A percentile compares a stretch with the other conserved stretches of the same genome.
phyloP scores from a whole-genome alignment of 2,797 vertebrate species.

The Mionectes olivaceus region DNA sequence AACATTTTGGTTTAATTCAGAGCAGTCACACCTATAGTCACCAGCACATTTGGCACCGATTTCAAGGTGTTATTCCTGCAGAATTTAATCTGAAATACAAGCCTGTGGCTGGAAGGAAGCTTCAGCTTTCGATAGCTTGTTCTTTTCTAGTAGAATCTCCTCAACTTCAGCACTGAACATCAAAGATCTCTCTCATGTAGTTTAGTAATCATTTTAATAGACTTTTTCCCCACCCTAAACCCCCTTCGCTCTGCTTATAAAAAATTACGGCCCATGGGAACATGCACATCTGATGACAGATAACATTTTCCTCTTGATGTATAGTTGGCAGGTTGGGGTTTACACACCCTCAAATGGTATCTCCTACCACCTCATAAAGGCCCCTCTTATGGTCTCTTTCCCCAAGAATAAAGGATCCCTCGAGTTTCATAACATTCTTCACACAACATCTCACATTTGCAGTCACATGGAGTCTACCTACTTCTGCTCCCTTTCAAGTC shows the following conservation, averaged over 20 bases:
- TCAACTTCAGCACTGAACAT: not conserved
- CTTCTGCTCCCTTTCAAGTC: not conserved
- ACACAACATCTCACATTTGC: not conserved
- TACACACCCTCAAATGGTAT: not conserved
- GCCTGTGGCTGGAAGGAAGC: not conserved
- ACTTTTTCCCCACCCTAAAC: not conserved
- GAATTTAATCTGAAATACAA: not conserved
- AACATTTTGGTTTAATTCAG: not conserved
- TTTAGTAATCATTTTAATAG: not conserved
- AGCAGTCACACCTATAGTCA: not conserved
- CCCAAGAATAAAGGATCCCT: not conserved
- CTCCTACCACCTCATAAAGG: not conserved
- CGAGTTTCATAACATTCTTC: not conserved
- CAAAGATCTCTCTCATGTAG: not conserved
- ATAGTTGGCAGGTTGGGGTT: not conserved
- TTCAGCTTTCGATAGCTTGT: not conserved
- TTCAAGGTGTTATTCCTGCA: not conserved
- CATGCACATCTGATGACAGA: not conserved
- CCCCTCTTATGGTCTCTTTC: not conserved
- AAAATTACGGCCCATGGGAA: not conserved
- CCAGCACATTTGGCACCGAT: not conserved
- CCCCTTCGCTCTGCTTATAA: not conserved
- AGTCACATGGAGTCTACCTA: not conserved
- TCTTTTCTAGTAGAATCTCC: not conserved
- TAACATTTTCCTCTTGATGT: not conserved